These are phyloP conservation scores for Formicarius rufipectus DNA, from an alignment of 2,113 vertebrate species.

Conservation along the genomic window DNA sequence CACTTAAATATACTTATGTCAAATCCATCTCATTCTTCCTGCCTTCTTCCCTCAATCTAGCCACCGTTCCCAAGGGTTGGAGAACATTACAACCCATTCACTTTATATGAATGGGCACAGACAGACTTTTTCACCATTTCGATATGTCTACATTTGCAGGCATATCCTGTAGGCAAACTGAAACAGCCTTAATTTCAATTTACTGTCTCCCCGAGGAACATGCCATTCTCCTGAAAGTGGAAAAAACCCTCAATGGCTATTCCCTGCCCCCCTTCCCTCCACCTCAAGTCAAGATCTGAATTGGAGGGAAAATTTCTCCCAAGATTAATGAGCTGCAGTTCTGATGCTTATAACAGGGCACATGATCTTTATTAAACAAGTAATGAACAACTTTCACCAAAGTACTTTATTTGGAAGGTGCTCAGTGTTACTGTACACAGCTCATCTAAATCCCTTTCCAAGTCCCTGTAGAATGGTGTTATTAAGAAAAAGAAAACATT, in stretches of 20 bases:
- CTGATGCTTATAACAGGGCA: conserved; percentile 81
- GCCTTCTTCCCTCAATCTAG: conserved; percentile 85
- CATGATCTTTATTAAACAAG: conserved; percentile 72
- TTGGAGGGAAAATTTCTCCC: conserved; percentile 79
- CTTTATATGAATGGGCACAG: conserved; percentile 96
- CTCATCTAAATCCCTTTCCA: conserved; percentile 3
- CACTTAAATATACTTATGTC: conserved; percentile 96
- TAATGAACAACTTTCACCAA: conserved; percentile 60
- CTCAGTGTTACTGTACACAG: conserved; percentile 28
- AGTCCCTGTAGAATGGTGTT: background rate
- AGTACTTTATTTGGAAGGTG: conserved; percentile 53
- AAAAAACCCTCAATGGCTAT: conserved; percentile 73
- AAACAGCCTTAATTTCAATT: conserved; percentile 99
- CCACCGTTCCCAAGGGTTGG: conserved; percentile 85
- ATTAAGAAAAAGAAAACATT: background rate
- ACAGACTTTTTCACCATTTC: conserved; percentile 98
- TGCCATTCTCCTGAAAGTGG: conserved; percentile 87
- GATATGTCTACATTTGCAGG: conserved; percentile 94
- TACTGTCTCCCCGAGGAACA: conserved; percentile 89
- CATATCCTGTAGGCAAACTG: conserved; percentile 96
- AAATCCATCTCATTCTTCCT: conserved; percentile 97
- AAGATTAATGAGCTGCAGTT: conserved; percentile 83
- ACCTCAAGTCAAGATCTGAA: conserved; percentile 63
- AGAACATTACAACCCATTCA: conserved; percentile 94
- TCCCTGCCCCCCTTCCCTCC: conserved; percentile 32